Evolutionary conservation across 2,888 invertebrate genomes (phyloP).

Genomic region (Penaeus monodon): DNA sequence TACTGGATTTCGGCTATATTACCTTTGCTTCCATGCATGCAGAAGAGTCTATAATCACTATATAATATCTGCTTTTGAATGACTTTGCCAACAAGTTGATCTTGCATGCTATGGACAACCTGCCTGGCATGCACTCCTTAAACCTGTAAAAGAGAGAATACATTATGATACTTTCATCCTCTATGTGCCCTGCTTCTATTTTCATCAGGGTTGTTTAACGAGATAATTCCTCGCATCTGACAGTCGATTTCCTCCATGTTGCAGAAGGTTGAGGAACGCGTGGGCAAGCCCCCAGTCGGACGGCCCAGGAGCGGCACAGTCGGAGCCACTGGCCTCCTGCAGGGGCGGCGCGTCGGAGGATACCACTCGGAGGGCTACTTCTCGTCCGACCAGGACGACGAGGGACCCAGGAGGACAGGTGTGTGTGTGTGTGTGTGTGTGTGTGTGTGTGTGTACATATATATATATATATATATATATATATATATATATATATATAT

Average conservation of each 20-base stretch:
- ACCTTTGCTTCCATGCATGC: neutral
- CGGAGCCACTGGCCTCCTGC: slow-evolving; percentile 44
- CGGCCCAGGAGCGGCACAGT: slow-evolving; percentile 61
- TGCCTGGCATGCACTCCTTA: neutral
- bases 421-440: neutral
- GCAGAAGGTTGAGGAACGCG: slow-evolving; percentile 64
- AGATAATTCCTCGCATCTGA: neutral
- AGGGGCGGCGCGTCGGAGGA: slow-evolving; percentile 61
- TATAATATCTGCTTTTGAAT: neutral
- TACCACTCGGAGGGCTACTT: slow-evolving; percentile 76
- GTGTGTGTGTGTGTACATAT: too few relatives aligned
- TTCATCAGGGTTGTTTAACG: too few relatives aligned
- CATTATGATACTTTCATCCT: too few relatives aligned
- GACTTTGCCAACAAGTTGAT: neutral
- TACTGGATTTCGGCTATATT: neutral
- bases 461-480: too few relatives aligned
- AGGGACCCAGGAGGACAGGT: slow-evolving; percentile 66
- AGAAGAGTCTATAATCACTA: neutral
- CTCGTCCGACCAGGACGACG: slow-evolving; percentile 79
- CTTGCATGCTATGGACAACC: neutral
- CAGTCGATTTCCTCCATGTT: neutral
- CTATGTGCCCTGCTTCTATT: too few relatives aligned
- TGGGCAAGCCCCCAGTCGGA: slow-evolving; percentile 60
- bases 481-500: too few relatives aligned
- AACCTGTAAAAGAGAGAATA: too few relatives aligned